Evolutionary conservation across 2,888 invertebrate genomes (phyloP).

Genomic region (Onchidella celtica): DNA sequence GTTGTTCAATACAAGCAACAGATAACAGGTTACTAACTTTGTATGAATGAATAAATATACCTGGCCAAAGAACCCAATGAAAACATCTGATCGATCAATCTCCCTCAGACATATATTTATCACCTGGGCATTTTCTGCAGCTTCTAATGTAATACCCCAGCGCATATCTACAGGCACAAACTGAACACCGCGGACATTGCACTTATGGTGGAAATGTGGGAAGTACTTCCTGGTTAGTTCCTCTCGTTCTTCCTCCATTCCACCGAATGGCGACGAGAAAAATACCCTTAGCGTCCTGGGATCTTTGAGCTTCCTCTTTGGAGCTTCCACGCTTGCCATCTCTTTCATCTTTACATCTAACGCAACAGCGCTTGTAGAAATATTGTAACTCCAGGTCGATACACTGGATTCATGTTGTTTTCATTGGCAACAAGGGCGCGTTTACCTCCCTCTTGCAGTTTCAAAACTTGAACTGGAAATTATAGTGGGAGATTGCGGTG

Average conservation of each 20-base stretch:
- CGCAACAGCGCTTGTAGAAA: too few species aligned
- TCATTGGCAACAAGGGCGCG: conserved; percentile 42
- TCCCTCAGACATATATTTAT: conserved; percentile 77
- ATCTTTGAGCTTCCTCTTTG: conserved; percentile 61
- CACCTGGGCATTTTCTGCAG: conserved; percentile 72
- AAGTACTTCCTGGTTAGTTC: conserved; percentile 76
- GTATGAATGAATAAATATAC: too few species aligned
- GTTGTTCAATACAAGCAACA: too few species aligned
- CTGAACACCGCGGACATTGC: conserved; percentile 70
- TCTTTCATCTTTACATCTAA: not conserved
- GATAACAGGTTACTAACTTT: too few species aligned
- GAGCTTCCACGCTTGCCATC: not conserved
- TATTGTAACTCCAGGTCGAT: too few species aligned
- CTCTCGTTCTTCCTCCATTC: conserved; percentile 79
- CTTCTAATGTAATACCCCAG: conserved; percentile 78
- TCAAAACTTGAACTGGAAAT: too few species aligned
- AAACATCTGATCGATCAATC: conserved; percentile 76
- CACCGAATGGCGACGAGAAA: conserved; percentile 79
- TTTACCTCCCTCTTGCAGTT: too few species aligned
- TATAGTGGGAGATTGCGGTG: too few species aligned
- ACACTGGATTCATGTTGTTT: conserved; percentile 21
- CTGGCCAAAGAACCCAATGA: conserved; percentile 78
- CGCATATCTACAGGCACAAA: conserved; percentile 78
- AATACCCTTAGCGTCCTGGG: conserved; percentile 71
- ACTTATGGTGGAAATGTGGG: conserved; percentile 73